These are phyloP conservation scores for Saimiri boliviensis DNA, from an alignment of 2,113 vertebrate genomes.

Conservation along the genomic window DNA sequence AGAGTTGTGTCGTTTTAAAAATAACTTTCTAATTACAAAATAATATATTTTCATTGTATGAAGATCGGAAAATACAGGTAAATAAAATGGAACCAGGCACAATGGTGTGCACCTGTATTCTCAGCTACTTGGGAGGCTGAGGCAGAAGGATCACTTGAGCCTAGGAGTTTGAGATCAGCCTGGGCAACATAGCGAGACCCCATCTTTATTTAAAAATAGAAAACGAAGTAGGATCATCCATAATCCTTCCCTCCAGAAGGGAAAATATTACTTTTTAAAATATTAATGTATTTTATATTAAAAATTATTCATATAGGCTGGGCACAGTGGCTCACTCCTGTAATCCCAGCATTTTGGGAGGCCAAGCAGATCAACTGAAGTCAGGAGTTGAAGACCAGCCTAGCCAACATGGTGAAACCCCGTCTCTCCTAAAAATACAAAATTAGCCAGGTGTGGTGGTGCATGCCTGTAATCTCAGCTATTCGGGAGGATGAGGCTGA, in stretches of 20 bases:
- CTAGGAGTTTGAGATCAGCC: background rate
- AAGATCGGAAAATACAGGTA: background rate
- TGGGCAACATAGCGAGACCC: background rate
- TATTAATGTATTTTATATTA: background rate
- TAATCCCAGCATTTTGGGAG: no score
- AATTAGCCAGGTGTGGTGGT: no score
- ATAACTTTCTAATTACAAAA: background rate
- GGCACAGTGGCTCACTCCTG: no score
- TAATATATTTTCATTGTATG: background rate
- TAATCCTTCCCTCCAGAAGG: background rate
- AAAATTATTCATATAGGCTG: background rate
- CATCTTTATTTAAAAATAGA: background rate
- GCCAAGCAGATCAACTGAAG: no score
- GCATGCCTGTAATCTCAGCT: no score
- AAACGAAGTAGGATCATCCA: background rate
- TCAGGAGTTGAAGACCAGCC: no score
- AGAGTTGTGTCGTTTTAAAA: background rate
- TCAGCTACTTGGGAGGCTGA: background rate
- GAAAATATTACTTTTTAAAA: background rate
- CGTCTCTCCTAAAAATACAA: no score
- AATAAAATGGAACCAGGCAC: background rate
- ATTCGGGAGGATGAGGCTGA: no score
- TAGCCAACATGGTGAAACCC: no score
- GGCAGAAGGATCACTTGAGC: background rate
- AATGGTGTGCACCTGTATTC: background rate